Base-by-base conservation (phyloP, 2,888 invertebrate genomes). In the Eupithecia inturbata region DNA sequence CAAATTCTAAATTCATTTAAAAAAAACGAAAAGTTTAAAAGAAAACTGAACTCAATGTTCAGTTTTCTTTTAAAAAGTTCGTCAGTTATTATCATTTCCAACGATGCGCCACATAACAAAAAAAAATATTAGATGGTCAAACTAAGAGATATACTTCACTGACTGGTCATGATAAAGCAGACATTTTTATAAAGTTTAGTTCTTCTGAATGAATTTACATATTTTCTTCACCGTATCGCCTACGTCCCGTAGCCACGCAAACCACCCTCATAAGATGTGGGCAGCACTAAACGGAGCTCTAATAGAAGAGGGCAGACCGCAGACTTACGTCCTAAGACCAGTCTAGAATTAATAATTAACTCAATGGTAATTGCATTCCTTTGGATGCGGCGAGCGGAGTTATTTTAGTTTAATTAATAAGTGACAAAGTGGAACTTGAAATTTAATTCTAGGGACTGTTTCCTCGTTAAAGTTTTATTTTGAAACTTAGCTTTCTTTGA, bases 281-380 rank as follows among this genome's bases (percentile, higher is more conserved):
- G 76, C 76, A 76, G 73, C 69, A 69, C 71, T 73, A 73, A 76
- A 71, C 76, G 71, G 76, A 60, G 68, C 72, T 72, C 90, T 92
- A 91, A 92, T 90, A 87, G 88, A 22, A 85, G 80, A 83, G 82
- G 84, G 81, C 78, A 73, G 79, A 88, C 92, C 92, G 89, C 92
- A 92, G 92, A 90, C 92, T 92, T 91, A 92, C 88, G 91, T 91
- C 90, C 90, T 88, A 86, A 87, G 92, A 91, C 89, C 85, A 82
- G 89, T 92, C 92, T 91, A 92, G 93, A 93, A 93, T 93, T 93
- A 93, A 92, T 93, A 93, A 93, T 92, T 92, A 91, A 91, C 90
- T 84, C 86, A 90, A 93, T 91, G 89, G 85, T 91, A 90, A 92
- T 92, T 91, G 90, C 91, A 91, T 92, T 92, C 91, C 88, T 89